Evolutionary conservation across 2,113 vertebrate species (phyloP), one percentile per base, ranked within the genome.

Genomic region (Aramus guarauna): DNA sequence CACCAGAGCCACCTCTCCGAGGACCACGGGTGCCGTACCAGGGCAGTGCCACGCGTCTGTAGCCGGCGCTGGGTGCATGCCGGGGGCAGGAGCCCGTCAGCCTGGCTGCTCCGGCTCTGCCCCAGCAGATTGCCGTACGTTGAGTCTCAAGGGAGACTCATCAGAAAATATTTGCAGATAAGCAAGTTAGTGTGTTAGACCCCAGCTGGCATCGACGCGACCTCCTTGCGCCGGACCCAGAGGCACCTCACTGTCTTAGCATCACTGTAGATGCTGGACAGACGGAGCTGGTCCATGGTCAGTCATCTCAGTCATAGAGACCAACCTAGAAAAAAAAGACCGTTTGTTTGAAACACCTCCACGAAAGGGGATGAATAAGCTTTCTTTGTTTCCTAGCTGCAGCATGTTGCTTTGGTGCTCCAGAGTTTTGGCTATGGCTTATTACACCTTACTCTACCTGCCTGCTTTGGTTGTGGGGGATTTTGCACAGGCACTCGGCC

Each of bases 181-280:
- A 69, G 20, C 60, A 74, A 58, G 10, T 24, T 26, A 2, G 23
- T 27, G n/a, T 39, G 78, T 26, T 19, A 50, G 18, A 29, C 1
- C 12, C 47, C 5, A 14, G 30, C 47, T 3, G 9, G 32, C 32
- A 45, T 9, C 0, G 0, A 15, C 2, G 4, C 0, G 0, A 64
- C 20, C 48, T 86, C 30, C 59, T 81, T 53, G 27, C 2, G 11
- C 68, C 27, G n/a, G 9, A 14, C n/a, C n/a, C 53, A 24, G 34
- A 80, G 27, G 11, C 0, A 1, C n/a, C 53, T 22, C 30, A 5
- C 37, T 27, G 18, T 29, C 67, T 32, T 6, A 52, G 43, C 52
- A n/a, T 41, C 58, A 1, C 50, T 59, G 41, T 14, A n/a, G 69
- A 22, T 1, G 0, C 23, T 15, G 72, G 72, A 26, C 63, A 32